Conservation (phyloP, 2,113 vertebrate species). For the Micronisus gabar region DNA sequence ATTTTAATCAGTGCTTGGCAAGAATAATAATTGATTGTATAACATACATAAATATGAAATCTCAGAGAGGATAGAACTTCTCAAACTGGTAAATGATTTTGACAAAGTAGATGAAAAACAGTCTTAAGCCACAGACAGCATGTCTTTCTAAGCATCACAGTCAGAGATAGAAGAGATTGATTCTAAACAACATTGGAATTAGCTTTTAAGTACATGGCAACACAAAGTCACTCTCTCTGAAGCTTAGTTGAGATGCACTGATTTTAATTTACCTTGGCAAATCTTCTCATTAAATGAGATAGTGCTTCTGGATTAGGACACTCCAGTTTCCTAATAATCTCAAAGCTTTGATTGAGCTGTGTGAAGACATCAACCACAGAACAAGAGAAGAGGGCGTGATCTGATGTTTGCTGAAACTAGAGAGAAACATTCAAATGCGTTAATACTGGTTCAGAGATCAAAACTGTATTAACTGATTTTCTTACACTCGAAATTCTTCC, state of each 20-base stretch:
- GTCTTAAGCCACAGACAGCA: background rate
- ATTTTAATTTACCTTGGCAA: conserved; percentile 86
- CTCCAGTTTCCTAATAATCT: conserved; percentile 97
- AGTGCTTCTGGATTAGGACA: conserved; percentile 97
- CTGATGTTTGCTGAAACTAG: conserved; percentile 97
- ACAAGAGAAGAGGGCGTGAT: conserved; percentile 97
- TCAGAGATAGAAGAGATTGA: background rate
- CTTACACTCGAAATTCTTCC: background rate
- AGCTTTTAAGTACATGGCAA: background rate
- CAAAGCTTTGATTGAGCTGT: conserved; percentile 98
- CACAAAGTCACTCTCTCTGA: background rate
- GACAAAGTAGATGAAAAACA: background rate
- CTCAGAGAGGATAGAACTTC: background rate
- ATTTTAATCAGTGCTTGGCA: background rate
- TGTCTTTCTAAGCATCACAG: background rate
- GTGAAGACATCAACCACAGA: conserved; percentile 98
- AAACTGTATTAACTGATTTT: background rate
- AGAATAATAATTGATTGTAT: background rate
- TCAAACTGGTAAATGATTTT: background rate
- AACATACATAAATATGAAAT: background rate
- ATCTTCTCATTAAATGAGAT: conserved; percentile 96
- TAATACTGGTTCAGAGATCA: background rate
- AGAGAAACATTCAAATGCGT: background rate
- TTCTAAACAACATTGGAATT: background rate
- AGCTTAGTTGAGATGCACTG: background rate